Evolutionary conservation across 1,140 invertebrate genomes (phyloP), one percentile per base, ranked within the genome.

Genomic region (Mactra quadrangularis): DNA sequence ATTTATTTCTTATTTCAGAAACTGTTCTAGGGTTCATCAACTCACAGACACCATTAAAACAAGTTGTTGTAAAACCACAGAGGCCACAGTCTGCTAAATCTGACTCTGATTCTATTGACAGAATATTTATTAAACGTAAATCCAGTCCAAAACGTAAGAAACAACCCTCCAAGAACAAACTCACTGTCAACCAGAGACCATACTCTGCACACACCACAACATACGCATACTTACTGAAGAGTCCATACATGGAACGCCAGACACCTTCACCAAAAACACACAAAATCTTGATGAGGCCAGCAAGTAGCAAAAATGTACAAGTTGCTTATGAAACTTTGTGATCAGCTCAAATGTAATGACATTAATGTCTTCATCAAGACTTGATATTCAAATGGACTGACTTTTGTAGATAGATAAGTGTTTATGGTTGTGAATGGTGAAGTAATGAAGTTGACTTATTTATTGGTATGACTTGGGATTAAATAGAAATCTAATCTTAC

Each of bases 101-200:
- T 33, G 75, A 82, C 3, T 68, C 70, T 50, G 86, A 85, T 22
- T 75, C 50, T 15, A 45, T 79, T 9, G 87, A 88, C 38, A 60
- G 84, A 35, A 74, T 90, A 1, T 89, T 89, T 74, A 33, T 88
- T 41, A 82, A 85, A 29, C 79, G 85, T 33, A 85, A 79, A 29
- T 66, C 60, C 11, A 90, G 89, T 74, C 87, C 87, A 70, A 86
- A 86, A 41, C 85, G 53, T 27, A 85, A 85, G 35, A 70, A 74
- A 45, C 87, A 87, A 57, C 83, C 83, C 52, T 82, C 83, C 52
- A 83, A 77, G 3, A 74, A 71, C 19, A 82, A 84, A 62, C 60
- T 91, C 25, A 79, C 87, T 9, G 87, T 91, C 25, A 90, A 90
- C 71, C 86, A 83, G 31, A 85, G 90, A 31, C 90, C 90, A n/a